These are phyloP conservation scores for Naja naja DNA, from an alignment of 2,113 vertebrate genomes.

Conservation along the genomic window DNA sequence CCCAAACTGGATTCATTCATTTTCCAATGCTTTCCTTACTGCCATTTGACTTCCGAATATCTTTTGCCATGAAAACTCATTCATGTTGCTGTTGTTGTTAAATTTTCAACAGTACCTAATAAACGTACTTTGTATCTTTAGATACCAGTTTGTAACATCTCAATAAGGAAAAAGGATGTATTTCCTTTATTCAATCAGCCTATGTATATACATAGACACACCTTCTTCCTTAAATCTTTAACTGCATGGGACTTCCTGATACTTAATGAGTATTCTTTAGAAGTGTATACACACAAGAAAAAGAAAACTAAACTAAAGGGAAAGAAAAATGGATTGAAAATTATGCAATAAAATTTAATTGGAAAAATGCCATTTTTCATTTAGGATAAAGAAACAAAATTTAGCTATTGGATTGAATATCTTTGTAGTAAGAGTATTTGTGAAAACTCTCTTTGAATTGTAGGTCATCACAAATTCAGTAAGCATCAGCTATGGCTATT, in stretches of 20 bases:
- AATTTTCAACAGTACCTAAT: neutral
- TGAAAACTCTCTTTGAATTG: neutral
- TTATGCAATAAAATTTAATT: neutral
- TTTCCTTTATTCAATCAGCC: neutral
- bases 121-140: neutral
- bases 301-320: neutral
- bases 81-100: neutral
- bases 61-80: neutral
- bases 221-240: neutral
- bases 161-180: neutral
- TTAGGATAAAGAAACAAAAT: neutral
- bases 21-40: neutral
- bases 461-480: neutral
- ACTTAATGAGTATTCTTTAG: conserved; percentile 11
- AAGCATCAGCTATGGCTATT: neutral
- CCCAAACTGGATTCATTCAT: neutral
- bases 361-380: neutral
- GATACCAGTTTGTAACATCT: neutral
- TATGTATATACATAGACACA: neutral
- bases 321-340: neutral
- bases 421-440: neutral
- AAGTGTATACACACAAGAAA: neutral
- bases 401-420: neutral
- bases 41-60: neutral
- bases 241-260: conserved; percentile 16